Base-by-base conservation (phyloP, 2,797 vertebrate genomes). In the Mycteria americana region DNA sequence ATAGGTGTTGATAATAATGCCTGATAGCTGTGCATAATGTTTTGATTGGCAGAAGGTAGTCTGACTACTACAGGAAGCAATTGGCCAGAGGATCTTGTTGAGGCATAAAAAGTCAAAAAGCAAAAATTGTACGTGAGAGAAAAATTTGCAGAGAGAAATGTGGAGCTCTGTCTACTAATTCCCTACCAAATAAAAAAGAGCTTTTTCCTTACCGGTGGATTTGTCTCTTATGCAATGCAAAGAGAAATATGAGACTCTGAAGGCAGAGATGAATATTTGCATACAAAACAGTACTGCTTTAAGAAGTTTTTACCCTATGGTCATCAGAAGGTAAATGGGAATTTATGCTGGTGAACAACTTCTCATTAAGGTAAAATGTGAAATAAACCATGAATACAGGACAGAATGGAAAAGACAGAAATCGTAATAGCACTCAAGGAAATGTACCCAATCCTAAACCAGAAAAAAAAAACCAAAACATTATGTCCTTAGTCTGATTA, bases 1-100 rank as follows among this genome's bases (percentile, higher is more conserved):
- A 94, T 83, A 93, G 89, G 92, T 95, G 95, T 94, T 97, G 95
- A 97, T 97, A 93, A 91, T 96, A 95, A 96, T 96, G 94, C 91
- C 96, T 89, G 91, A 96, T 91, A 94, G 95, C 94, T 93, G 76
- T 81, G 73, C 12, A 31, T 57, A 80, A 54, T 93, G 76, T 96
- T 96, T 96, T 64, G 0, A 92, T 96, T 97, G 96, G 95, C 96
- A 96, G 76, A 83, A 91, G 50, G 25, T 8, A 88, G 69, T 50
- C 87, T 96, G 92, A 95, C 87, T 93, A 65, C 75, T 78, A 80
- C 87, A 93, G 92, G 94, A 97, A 96, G 57, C 57, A 89, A 89
- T 92, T 89, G 94, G 94, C 82, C 65, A 75, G 63, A 91, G 46
- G 69, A 91, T 93, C 89, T 89, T 94, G 82, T 93, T 72, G 72